A percentile compares a stretch with the other conserved stretches of the same genome.
Conservation (phyloP, 2,888 invertebrate genomes). For the Aquatica leii region DNA sequence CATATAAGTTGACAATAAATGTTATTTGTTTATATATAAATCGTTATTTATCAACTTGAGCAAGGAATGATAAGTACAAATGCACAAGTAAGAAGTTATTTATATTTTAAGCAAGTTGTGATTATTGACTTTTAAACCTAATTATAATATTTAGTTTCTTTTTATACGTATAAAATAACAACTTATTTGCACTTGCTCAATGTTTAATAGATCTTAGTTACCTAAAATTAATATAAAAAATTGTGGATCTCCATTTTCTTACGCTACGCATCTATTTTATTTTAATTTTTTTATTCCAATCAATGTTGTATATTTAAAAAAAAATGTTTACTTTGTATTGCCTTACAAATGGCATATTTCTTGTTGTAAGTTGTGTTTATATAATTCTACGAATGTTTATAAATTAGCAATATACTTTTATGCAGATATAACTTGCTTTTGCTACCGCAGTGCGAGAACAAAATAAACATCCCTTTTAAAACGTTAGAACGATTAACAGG, state of each 20-base stretch:
- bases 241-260: slow-evolving; percentile 2
- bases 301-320: not conserved
- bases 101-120: slow-evolving; percentile 15
- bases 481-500: too few relatives aligned
- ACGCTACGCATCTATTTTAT: not conserved
- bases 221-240: slow-evolving; percentile 5
- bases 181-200: slow-evolving; percentile 2
- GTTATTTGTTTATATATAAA: slow-evolving; percentile 46
- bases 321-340: not conserved
- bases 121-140: slow-evolving; percentile 7
- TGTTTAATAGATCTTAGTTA: slow-evolving; percentile 3
- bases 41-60: slow-evolving; percentile 31
- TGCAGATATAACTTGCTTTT: slow-evolving; percentile 3
- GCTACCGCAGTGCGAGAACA: not conserved
- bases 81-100: slow-evolving; percentile 16
- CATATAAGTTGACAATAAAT: slow-evolving; percentile 50
- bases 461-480: not conserved
- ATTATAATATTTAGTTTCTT: not conserved
- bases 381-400: slow-evolving; percentile 25
- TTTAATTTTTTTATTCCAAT: not conserved
- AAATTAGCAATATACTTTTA: slow-evolving; percentile 19
- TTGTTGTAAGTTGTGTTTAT: slow-evolving; percentile 29
- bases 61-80: slow-evolving; percentile 9
- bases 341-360: slow-evolving; percentile 4
- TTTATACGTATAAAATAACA: too few relatives aligned